Evolutionary conservation across 2,113 vertebrate species (phyloP), one percentile per base, ranked within the genome.

Genomic region (Corythornis madagascariensis): DNA sequence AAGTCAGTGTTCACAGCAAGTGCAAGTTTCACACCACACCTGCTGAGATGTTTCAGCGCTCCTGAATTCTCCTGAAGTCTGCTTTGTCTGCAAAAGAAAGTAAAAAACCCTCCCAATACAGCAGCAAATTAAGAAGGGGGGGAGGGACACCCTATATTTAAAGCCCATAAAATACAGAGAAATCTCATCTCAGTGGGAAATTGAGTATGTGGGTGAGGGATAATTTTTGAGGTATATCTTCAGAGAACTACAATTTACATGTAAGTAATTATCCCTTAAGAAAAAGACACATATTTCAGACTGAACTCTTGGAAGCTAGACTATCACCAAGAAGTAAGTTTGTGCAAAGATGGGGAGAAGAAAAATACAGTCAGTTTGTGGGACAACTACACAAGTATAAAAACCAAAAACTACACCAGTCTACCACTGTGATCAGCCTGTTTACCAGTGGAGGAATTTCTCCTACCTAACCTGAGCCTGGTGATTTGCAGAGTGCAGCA

Each of bases 21-120:
- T 35, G 29, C 60, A 43, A 43, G 56, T 35, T 94, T 93, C 82
- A 77, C 88, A 87, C 40, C 73, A 72, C 52, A 81, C 85, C 87
- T 90, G 96, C 95, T 93, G 91, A 88, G 85, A 89, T 50, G 65
- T 67, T 89, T 81, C 92, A 89, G 48, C 64, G 69, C 21, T 6
- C 76, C 61, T 83, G 69, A 83, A 85, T 88, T 88, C 53, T 88
- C 91, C 61, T 84, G 24, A 88, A 93, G 74, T 26, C 66, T 1
- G 0, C 78, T 84, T 71, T 86, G 48, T 81, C 81, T 75, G 63
- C 55, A 86, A 77, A 91, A 53, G 63, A 92, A 82, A 66, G 74
- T 31, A 52, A 78, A 90, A 90, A 63, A 0, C 3, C 35, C 52
- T 90, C 60, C 84, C 56, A 64, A 50, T 21, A 56, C 52, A 70